Percentiles rank a stretch among this genome's conserved stretches.
Evolutionary conservation across 2,888 invertebrate species (phyloP).

Genomic region (Clanis bilineata): DNA sequence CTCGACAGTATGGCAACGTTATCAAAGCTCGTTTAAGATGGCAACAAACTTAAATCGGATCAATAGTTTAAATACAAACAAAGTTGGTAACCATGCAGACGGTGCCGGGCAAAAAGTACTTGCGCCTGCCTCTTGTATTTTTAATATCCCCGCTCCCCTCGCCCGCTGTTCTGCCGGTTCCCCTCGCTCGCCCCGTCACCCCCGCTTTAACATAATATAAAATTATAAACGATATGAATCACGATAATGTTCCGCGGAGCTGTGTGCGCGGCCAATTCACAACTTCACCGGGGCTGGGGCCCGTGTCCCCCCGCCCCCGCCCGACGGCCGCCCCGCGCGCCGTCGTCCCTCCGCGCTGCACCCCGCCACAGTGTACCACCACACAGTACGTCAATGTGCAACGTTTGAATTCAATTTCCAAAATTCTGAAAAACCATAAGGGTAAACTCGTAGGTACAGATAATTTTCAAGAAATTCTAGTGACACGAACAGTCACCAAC

Average conservation of each 20-base stretch:
- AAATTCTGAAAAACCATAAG: neutral
- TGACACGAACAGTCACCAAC: too few species aligned
- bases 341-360: constrained; percentile 36
- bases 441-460: neutral
- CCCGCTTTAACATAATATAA: constrained; percentile 81
- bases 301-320: constrained; percentile 42
- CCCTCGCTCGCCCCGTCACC: constrained; percentile 30
- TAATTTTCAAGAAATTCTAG: too few species aligned
- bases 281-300: constrained; percentile 64
- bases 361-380: constrained; percentile 31
- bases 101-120: constrained; percentile 62
- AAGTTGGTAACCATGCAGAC: constrained; percentile 72
- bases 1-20: constrained; percentile 8
- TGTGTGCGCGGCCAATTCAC: constrained; percentile 77
- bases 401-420: neutral
- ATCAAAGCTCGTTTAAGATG: constrained; percentile 9
- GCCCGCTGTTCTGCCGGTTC: constrained; percentile 15
- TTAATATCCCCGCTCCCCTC: constrained; percentile 68
- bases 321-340: constrained; percentile 22
- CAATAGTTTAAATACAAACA: constrained; percentile 75
- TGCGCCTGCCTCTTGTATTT: constrained; percentile 72
- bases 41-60: constrained; percentile 43
- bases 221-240: constrained; percentile 82
- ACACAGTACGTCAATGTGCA: constrained; percentile 15
- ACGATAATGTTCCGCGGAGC: constrained; percentile 75